Evolutionary conservation across 2,888 invertebrate genomes (phyloP).

Genomic region (Idaea straminata): DNA sequence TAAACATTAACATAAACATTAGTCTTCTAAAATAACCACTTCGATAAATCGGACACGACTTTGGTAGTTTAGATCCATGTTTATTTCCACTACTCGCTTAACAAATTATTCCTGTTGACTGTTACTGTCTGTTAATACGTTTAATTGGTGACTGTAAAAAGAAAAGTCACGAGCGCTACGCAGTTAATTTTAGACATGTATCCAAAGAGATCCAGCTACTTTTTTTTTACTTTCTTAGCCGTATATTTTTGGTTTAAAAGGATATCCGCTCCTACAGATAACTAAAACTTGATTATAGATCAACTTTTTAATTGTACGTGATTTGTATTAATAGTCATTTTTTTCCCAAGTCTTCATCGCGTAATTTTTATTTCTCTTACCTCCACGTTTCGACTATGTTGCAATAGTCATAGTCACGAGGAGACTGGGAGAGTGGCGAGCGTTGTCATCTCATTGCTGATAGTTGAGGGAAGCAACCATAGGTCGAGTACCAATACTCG

Average conservation of each 20-base stretch:
- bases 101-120: conserved; percentile 26
- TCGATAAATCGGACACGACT: background rate
- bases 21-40: background rate
- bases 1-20: no score
- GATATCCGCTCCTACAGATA: background rate
- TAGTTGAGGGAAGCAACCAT: no score
- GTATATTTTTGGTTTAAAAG: conserved; percentile 4
- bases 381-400: no score
- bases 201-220: conserved; percentile 18
- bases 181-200: conserved; percentile 19
- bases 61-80: conserved; percentile 8
- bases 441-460: no score
- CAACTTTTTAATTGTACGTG: no score
- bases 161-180: conserved; percentile 15
- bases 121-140: conserved; percentile 22
- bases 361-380: no score
- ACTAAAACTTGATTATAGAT: no score
- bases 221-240: background rate
- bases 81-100: conserved; percentile 25
- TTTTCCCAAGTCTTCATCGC: no score
- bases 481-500: no score
- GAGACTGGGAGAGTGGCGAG: no score
- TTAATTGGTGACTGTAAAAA: conserved; percentile 29
- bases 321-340: no score
- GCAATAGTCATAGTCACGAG: no score